A percentile compares a stretch with the other conserved stretches of the same genome.
Evolutionary conservation across 2,888 invertebrate species (phyloP).

Genomic region (Thelaira solivaga): DNA sequence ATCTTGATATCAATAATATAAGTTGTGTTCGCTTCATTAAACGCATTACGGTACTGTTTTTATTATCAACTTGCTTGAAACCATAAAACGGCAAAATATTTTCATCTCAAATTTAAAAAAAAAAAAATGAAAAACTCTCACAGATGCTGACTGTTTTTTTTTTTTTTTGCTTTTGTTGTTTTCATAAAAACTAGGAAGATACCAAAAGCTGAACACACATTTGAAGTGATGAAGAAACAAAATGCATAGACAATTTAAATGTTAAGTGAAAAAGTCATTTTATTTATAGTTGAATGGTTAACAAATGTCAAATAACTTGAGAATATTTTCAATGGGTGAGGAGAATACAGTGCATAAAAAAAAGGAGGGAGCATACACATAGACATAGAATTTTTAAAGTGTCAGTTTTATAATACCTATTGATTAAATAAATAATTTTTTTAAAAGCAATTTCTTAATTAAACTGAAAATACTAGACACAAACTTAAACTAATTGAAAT

Average conservation of each 20-base stretch:
- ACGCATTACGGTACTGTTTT: slow-evolving; percentile 33
- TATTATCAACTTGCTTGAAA: slow-evolving; percentile 17
- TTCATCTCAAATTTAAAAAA: background rate
- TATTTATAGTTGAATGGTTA: slow-evolving; percentile 45
- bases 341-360: background rate
- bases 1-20: slow-evolving; percentile 30
- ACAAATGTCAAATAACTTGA: slow-evolving; percentile 54
- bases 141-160: no score
- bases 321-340: slow-evolving; percentile 11
- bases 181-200: slow-evolving; percentile 14
- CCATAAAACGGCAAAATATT: slow-evolving; percentile 35
- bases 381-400: background rate
- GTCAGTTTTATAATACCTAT: no score
- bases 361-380: background rate
- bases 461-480: no score
- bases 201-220: background rate
- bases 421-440: no score
- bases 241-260: slow-evolving; percentile 58
- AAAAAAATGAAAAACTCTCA: slow-evolving; percentile 30
- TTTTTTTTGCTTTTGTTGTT: slow-evolving; percentile 18
- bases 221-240: background rate
- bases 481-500: no score
- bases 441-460: no score
- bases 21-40: background rate
- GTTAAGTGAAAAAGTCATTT: slow-evolving; percentile 58